phyloP scores from a whole-genome alignment of 1,140 invertebrate genomes.

The Cydia amplana region DNA sequence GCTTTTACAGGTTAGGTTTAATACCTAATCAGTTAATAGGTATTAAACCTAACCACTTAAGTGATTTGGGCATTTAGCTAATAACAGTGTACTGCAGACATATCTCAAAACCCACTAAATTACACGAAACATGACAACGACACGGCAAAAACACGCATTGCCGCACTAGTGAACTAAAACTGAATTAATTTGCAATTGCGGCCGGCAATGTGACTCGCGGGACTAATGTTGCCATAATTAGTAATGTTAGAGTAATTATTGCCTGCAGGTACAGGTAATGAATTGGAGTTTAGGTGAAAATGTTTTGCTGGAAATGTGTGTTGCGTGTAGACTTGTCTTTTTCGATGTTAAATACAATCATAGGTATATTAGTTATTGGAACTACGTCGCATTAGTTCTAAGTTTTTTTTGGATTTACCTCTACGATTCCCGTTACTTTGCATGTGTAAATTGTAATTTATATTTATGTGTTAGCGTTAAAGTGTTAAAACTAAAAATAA shows the following conservation, averaged over 20 bases:
- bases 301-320: background rate
- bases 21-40: no score
- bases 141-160: slow-evolving; percentile 11
- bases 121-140: background rate
- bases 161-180: slow-evolving; percentile 17
- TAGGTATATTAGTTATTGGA: background rate
- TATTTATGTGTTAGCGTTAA: no score
- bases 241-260: background rate
- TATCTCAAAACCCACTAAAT: background rate
- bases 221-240: slow-evolving; percentile 13
- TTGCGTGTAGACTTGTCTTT: background rate
- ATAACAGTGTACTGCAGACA: background rate
- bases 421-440: no score
- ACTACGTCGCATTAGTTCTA: background rate
- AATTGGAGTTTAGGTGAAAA: background rate
- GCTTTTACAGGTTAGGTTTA: no score
- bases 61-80: background rate
- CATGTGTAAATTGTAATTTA: no score
- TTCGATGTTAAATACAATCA: background rate
- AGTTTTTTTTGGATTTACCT: no score
- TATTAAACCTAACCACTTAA: no score
- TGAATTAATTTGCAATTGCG: slow-evolving; percentile 24
- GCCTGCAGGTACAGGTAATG: background rate
- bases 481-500: no score
- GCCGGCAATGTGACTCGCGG: slow-evolving; percentile 25